These are phyloP conservation scores for Lamellibrachia satsuma DNA, from an alignment of 2,888 invertebrate genomes.

Conservation along the genomic window DNA sequence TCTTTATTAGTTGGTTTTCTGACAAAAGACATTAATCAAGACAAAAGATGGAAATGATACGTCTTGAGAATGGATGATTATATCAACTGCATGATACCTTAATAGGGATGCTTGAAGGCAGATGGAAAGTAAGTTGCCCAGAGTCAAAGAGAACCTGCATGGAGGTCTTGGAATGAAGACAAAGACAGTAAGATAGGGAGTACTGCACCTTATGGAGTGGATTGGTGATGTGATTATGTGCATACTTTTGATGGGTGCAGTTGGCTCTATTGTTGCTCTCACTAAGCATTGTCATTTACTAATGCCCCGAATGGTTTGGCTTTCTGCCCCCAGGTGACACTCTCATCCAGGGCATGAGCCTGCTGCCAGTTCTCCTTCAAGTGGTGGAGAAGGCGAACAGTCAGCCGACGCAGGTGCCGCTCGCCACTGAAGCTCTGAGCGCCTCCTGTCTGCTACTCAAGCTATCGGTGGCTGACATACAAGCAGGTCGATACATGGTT, in stretches of 20 bases:
- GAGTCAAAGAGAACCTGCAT: too few species aligned
- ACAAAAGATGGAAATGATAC: too few species aligned
- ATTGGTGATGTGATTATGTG: not conserved
- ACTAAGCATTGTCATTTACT: not conserved
- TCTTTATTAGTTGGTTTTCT: not conserved
- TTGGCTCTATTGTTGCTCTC: not conserved
- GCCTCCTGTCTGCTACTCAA: conserved; percentile 77
- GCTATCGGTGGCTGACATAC: conserved; percentile 69
- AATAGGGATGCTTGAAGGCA: too few species aligned
- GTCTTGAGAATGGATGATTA: too few species aligned
- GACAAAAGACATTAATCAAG: not conserved
- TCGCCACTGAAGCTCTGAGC: conserved; percentile 78
- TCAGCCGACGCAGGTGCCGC: conserved; percentile 74
- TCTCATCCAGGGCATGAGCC: conserved; percentile 53
- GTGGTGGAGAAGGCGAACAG: conserved; percentile 80
- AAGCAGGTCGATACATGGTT: conserved; percentile 47
- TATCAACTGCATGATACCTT: too few species aligned
- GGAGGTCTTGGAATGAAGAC: too few species aligned
- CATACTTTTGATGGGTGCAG: not conserved
- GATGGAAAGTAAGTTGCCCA: too few species aligned
- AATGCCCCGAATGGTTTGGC: not conserved
- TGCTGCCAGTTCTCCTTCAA: conserved; percentile 75
- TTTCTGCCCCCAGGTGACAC: conserved; percentile 54
- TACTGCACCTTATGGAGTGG: too few species aligned
- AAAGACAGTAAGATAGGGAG: too few species aligned